These are phyloP conservation scores for Muscidifurax raptorellus DNA, from an alignment of 1,140 invertebrate genomes.

Conservation along the genomic window DNA sequence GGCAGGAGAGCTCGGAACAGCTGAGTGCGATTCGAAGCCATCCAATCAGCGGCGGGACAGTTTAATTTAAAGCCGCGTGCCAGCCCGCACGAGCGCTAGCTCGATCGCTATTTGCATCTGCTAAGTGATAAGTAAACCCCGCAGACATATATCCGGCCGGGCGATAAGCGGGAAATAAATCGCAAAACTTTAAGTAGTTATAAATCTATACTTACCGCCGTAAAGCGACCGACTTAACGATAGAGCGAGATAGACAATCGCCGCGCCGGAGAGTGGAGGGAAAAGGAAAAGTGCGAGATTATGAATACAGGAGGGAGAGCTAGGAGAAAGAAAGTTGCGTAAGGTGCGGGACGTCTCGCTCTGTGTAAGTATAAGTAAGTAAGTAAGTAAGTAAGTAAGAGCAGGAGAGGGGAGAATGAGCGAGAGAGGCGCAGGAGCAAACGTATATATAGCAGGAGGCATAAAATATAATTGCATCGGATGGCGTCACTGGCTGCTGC, in stretches of 20 bases:
- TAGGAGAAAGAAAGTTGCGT: conserved; percentile 52
- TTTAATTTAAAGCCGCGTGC: conserved; percentile 69
- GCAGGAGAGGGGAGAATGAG: conserved; percentile 27
- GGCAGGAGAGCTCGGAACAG: conserved; percentile 22
- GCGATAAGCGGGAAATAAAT: conserved; percentile 76
- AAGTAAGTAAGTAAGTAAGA: neutral
- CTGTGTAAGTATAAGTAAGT: neutral
- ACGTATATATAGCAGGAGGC: conserved; percentile 66
- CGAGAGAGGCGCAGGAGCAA: conserved; percentile 54
- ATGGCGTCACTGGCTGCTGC: conserved; percentile 69
- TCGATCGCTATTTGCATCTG: conserved; percentile 70
- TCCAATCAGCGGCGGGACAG: conserved; percentile 62
- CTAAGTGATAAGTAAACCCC: conserved; percentile 76
- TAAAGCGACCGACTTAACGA: conserved; percentile 45
- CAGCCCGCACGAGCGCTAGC: conserved; percentile 11
- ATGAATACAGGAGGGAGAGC: conserved; percentile 55
- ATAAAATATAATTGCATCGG: conserved; percentile 76
- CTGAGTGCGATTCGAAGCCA: conserved; percentile 57
- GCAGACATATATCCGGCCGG: conserved; percentile 48
- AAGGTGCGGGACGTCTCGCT: neutral
- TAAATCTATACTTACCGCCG: conserved; percentile 74
- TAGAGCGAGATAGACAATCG: conserved; percentile 44
- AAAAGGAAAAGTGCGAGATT: conserved; percentile 56
- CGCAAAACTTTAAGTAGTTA: conserved; percentile 76
- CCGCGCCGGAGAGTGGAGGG: conserved; percentile 7